Evolutionary conservation across 2,888 invertebrate species (phyloP).

Genomic region (Salticus scenicus): DNA sequence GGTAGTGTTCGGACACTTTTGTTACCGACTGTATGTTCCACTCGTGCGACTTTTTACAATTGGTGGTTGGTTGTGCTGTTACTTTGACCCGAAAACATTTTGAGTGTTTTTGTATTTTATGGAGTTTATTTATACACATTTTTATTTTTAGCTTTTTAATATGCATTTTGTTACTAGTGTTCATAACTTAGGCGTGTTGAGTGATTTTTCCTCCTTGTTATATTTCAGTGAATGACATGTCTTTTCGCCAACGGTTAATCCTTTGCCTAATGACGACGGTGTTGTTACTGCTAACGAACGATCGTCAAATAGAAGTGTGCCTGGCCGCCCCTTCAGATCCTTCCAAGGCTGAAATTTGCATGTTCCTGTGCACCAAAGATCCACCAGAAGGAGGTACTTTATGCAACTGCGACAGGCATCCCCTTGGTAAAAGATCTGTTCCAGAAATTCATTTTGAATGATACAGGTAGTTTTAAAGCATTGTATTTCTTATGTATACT

Average conservation of each 20-base stretch:
- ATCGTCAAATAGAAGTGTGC: neutral
- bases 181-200: too few relatives aligned
- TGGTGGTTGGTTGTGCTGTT: too few relatives aligned
- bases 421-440: slow-evolving; percentile 42
- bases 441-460: neutral
- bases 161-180: too few relatives aligned
- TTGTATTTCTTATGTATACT: neutral
- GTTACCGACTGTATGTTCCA: too few relatives aligned
- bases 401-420: slow-evolving; percentile 70
- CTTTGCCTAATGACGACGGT: slow-evolving; percentile 16
- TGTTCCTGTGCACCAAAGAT: slow-evolving; percentile 64
- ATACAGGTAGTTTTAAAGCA: too few relatives aligned
- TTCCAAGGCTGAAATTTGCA: slow-evolving; percentile 50
- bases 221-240: slow-evolving; percentile 20
- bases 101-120: too few relatives aligned
- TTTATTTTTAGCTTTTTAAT: too few relatives aligned
- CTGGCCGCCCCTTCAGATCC: slow-evolving; percentile 16
- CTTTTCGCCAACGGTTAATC: neutral
- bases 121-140: too few relatives aligned
- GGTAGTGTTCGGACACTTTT: too few relatives aligned
- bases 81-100: too few relatives aligned
- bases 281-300: slow-evolving; percentile 3
- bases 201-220: too few relatives aligned
- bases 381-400: slow-evolving; percentile 69
- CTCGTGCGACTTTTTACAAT: too few relatives aligned